Conservation (phyloP, 2,113 vertebrate species). For the Silurus asotus region DNA sequence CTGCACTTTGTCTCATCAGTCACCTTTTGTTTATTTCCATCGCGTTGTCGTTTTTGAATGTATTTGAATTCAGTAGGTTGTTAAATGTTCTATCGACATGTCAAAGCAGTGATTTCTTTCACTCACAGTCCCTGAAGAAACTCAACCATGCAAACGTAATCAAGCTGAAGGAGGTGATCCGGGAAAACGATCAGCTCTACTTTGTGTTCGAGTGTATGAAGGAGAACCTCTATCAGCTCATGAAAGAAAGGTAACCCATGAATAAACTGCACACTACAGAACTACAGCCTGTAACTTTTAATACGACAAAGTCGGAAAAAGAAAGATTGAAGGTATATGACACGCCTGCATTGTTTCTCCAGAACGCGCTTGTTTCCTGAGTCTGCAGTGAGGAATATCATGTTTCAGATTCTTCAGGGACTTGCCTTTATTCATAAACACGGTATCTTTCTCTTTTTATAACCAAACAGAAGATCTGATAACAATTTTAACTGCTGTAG, state of each 20-base stretch:
- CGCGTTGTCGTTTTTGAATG: background rate
- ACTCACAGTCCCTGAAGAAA: slow-evolving; percentile 91
- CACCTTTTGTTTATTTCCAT: background rate
- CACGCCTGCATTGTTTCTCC: slow-evolving; percentile 37
- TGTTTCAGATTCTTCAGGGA: slow-evolving; percentile 98
- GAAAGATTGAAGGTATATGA: background rate
- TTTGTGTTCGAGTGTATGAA: slow-evolving; percentile 99
- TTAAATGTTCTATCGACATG: background rate
- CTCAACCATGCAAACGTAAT: slow-evolving; percentile 96
- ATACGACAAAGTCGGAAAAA: too few species aligned
- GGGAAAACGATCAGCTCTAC: slow-evolving; percentile 97
- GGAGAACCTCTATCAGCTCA: slow-evolving; percentile 97
- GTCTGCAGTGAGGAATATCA: slow-evolving; percentile 97
- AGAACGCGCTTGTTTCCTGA: slow-evolving; percentile 96
- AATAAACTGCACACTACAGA: background rate
- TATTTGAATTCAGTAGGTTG: background rate
- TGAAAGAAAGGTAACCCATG: slow-evolving; percentile 90
- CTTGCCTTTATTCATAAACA: slow-evolving; percentile 98
- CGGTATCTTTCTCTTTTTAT: slow-evolving; percentile 67
- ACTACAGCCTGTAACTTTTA: background rate
- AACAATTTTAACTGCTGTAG: background rate
- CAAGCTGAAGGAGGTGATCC: slow-evolving; percentile 96
- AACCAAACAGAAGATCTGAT: background rate
- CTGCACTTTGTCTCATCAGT: background rate
- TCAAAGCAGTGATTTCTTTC: slow-evolving; percentile 6